Base-by-base conservation (phyloP, 2,797 vertebrate genomes). In the Scolopax bukidnonensis region DNA sequence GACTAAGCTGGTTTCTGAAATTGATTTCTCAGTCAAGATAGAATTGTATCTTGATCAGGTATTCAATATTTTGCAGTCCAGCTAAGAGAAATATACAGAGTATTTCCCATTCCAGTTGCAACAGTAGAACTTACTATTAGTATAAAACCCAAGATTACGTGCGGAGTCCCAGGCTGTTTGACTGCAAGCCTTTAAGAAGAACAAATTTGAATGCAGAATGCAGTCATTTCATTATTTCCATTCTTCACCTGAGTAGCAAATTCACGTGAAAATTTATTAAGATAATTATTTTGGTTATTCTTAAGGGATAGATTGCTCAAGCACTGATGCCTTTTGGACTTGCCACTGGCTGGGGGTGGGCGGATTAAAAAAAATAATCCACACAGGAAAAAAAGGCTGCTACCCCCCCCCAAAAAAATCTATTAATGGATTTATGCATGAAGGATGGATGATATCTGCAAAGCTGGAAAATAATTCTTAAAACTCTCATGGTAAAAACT, bases 1-100 rank as follows among this genome's bases (percentile, higher is more conserved):
- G 51, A 23, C 78, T 48, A 24, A 43, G n/a, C 3, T 95, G 67
- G 41, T 83, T 87, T 95, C 53, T 53, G 45, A 82, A 90, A 96
- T 89, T 87, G 91, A 95, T 95, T 97, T 87, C 78, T 92, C 56
- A 57, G 92, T 93, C 86, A 94, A 83, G 68, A 56, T 10, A 84
- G 43, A 93, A 96, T 94, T 94, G 48, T 94, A 38, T 93, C 90
- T 89, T 93, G 84, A 95, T 92, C 92, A 92, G 60, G 11, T 94
- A 85, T 89, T 94, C 86, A 77, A 60, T 96, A 91, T 94, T 93
- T 94, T 89, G 48, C 75, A 84, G 60, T 92, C 78, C 51, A 76
- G 51, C 40, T 84, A 91, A 88, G 83, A 68, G 51, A 95, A 90
- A 89, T 84, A 70, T 17, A 65, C 48, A 67, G 65, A 90, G 54